These are phyloP conservation scores for Perdix hodgsoniae DNA, from an alignment of 2,797 vertebrate species.

Conservation along the genomic window DNA sequence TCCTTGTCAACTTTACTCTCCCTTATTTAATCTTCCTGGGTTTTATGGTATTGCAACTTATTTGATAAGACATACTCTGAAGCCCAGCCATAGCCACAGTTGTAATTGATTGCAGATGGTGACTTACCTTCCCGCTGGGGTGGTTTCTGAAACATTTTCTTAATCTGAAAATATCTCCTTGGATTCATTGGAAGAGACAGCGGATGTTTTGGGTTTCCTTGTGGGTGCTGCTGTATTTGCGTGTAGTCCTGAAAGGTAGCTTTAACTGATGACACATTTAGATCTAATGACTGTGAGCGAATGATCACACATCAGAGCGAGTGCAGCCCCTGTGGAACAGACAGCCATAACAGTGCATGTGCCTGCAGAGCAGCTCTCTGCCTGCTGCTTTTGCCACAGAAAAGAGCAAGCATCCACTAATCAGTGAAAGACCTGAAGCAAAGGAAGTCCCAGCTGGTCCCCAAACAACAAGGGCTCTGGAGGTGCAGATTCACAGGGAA, in stretches of 20 bases:
- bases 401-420: not conserved
- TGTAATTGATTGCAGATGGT: conserved; percentile 41
- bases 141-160: conserved; percentile 24
- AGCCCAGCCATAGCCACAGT: not conserved
- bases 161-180: conserved; percentile 35
- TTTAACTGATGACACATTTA: conserved; percentile 55
- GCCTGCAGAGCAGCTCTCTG: not conserved
- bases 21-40: conserved; percentile 20
- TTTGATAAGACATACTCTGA: conserved; percentile 43
- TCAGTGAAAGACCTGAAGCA: not conserved
- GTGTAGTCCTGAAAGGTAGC: conserved; percentile 41
- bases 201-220: conserved; percentile 27
- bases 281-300: conserved; percentile 64
- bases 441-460: conserved; percentile 14
- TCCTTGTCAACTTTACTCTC: conserved; percentile 12
- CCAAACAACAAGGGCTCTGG: not conserved
- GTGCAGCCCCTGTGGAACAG: not conserved
- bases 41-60: conserved; percentile 31
- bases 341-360: not conserved
- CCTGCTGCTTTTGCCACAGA: not conserved
- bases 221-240: conserved; percentile 24
- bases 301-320: not conserved
- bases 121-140: conserved; percentile 24
- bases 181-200: not conserved
- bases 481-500: not conserved